Evolutionary conservation across 2,888 invertebrate species (phyloP).

Genomic region (Ectropis crepuscularia): DNA sequence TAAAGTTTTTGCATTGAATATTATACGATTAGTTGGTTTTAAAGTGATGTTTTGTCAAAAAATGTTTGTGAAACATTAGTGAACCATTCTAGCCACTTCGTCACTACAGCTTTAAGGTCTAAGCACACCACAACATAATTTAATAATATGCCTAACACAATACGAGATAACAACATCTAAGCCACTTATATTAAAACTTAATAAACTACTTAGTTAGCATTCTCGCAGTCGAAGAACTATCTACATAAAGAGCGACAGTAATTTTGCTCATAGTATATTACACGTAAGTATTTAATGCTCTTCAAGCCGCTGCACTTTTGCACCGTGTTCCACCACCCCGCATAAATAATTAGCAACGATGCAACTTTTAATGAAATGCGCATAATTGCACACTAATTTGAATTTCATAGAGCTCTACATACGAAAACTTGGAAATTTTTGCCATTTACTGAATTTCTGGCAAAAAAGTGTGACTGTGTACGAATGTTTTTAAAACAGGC

Average conservation of each 20-base stretch:
- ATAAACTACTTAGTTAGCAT: too few relatives aligned
- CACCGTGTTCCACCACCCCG: slow-evolving; percentile 32
- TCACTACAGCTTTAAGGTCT: too few relatives aligned
- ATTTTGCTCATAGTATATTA: background rate
- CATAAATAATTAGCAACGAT: slow-evolving; percentile 43
- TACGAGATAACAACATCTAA: too few relatives aligned
- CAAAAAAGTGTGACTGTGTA: too few relatives aligned
- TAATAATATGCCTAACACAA: too few relatives aligned
- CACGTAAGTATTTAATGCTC: slow-evolving; percentile 19
- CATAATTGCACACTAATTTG: slow-evolving; percentile 44
- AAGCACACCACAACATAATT: too few relatives aligned
- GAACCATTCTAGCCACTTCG: too few relatives aligned
- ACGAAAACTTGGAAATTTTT: slow-evolving; percentile 32
- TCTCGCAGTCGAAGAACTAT: background rate
- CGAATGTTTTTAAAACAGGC: background rate
- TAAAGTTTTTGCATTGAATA: too few relatives aligned
- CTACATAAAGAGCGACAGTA: background rate
- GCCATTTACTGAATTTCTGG: slow-evolving; percentile 3
- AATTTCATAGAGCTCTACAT: slow-evolving; percentile 41
- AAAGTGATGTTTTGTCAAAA: too few relatives aligned
- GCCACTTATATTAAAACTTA: too few relatives aligned
- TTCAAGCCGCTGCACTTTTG: slow-evolving; percentile 34
- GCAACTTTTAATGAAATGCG: slow-evolving; percentile 44
- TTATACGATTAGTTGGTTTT: too few relatives aligned
- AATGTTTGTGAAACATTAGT: too few relatives aligned